Conservation (phyloP, 2,797 vertebrate genomes). For the Ficedula albicollis region DNA sequence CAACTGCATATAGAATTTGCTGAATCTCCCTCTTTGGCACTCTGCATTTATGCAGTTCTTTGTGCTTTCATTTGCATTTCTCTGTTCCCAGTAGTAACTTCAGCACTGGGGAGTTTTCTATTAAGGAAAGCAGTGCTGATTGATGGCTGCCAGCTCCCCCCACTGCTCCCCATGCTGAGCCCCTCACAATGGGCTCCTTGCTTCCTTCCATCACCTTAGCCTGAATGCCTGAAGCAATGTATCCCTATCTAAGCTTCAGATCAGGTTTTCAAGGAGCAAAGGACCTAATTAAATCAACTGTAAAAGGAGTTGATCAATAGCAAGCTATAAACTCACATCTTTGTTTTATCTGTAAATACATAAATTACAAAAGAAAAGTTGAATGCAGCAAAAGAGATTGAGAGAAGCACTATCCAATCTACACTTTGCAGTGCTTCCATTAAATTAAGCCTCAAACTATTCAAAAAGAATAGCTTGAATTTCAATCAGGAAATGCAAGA, state of each 20-base stretch:
- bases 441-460: conserved; percentile 14
- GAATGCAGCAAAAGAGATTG: not conserved
- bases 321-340: not conserved
- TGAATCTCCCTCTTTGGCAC: not conserved
- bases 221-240: conserved; percentile 53
- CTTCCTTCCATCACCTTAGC: conserved; percentile 50
- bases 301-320: conserved; percentile 51
- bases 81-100: not conserved
- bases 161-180: not conserved
- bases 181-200: conserved; percentile 17
- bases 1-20: not conserved
- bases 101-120: conserved; percentile 2
- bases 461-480: not conserved
- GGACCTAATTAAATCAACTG: conserved; percentile 61
- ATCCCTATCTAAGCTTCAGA: conserved; percentile 53
- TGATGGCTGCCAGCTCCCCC: conserved; percentile 30
- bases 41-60: not conserved
- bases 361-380: conserved; percentile 44
- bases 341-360: conserved; percentile 48
- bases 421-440: not conserved
- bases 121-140: conserved; percentile 33
- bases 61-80: conserved; percentile 17
- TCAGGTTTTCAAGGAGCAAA: conserved; percentile 44
- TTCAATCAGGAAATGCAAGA: conserved; percentile 30
- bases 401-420: not conserved